Evolutionary conservation across 2,888 invertebrate genomes (phyloP), one percentile per base, ranked within the genome.

Genomic region (Diploptera punctata): DNA sequence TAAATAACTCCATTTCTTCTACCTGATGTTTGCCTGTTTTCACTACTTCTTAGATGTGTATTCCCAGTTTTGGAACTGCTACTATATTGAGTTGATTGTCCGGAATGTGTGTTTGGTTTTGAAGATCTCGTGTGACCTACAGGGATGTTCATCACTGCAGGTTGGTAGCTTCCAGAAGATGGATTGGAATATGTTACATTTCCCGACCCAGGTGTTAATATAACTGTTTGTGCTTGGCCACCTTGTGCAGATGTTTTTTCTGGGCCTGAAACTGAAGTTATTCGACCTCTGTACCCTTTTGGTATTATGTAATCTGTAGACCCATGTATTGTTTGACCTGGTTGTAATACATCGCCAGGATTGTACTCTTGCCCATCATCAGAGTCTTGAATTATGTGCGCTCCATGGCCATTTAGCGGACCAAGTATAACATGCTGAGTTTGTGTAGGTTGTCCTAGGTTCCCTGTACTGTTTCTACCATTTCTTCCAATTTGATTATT

Each of bases 271-370:
- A 89, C 86, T 0, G 91, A 90, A 71, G 83, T 82, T 61, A 92
- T 88, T 70, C 89, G 87, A 62, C 90, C 91, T 67, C 92, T 86
- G 69, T 91, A 88, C 73, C 94, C 89, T 74, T 87, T 79, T 72
- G 93, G 89, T 81, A 94, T 86, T 77, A 87, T 86, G 81, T 90
- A 88, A 69, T 90, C 88, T 73, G 89, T 85, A 77, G 89, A 86
- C 71, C 93, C 89, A 67, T 92, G 89, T 77, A 94, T 80, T 72
- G 86, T 81, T 78, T 91, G 86, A 16, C 91, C 92, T 0, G 91
- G 88, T 79, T 89, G 88, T 73, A 91, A 84, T 26, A 89, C 81
- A 79, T 85, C 87, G 62, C 86, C 87, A 77, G 72, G 43, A n/a
- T 54, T 52, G 33, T 60, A 54, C 9, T 67, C 21, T 10, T 49